Conservation (phyloP, 2,888 invertebrate genomes). For the Diachrysia chrysitis region DNA sequence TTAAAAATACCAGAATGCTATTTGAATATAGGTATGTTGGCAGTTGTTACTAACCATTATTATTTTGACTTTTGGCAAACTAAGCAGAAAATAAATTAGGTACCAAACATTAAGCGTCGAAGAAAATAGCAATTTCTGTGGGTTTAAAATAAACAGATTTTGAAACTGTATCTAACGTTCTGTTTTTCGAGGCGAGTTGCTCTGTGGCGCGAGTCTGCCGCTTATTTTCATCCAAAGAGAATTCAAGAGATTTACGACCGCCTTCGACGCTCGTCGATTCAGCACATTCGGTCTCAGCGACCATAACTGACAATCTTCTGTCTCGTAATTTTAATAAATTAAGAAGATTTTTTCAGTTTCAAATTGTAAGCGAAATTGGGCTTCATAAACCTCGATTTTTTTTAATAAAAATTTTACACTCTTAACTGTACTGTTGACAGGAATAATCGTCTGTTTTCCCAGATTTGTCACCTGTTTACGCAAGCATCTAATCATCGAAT, state of each 20-base stretch:
- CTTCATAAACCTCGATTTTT: conserved; percentile 50
- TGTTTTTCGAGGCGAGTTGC: conserved; percentile 47
- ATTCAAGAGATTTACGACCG: conserved; percentile 84
- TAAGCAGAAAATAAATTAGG: conserved; percentile 23
- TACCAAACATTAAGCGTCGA: conserved; percentile 9
- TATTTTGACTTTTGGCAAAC: conserved; percentile 21
- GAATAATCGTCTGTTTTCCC: conserved; percentile 50
- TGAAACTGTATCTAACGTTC: conserved; percentile 38
- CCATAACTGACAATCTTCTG: conserved; percentile 83
- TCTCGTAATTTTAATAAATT: conserved; percentile 82
- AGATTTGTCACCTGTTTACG: conserved; percentile 25
- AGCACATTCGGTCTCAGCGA: conserved; percentile 82
- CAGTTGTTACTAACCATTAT: conserved; percentile 9
- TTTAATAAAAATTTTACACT: conserved; percentile 36
- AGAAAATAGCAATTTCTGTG: conserved; percentile 13
- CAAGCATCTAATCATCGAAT: background rate
- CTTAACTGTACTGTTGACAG: conserved; percentile 53
- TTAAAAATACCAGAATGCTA: background rate
- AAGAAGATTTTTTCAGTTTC: conserved; percentile 71
- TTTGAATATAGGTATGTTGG: conserved; percentile 13
- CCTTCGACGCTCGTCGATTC: conserved; percentile 82
- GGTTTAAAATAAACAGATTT: conserved; percentile 16
- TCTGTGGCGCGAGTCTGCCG: conserved; percentile 68
- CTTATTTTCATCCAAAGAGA: conserved; percentile 83
- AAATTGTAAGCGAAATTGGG: conserved; percentile 43